phyloP scores from a whole-genome alignment of 2,888 invertebrate species.

The Megalurothrips usitatus region DNA sequence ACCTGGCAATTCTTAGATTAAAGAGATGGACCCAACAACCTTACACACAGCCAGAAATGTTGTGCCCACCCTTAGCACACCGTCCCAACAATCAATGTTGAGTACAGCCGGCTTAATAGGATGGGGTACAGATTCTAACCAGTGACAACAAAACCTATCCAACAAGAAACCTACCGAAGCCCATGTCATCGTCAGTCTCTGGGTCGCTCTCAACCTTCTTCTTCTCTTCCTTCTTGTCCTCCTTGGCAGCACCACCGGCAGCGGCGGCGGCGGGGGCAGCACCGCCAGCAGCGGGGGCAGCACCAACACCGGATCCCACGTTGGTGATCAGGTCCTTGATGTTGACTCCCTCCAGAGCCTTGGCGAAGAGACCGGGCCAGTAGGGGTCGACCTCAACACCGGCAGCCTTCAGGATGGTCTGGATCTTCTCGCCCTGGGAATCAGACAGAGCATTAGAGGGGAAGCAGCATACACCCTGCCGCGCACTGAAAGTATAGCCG shows the following conservation, averaged over 20 bases:
- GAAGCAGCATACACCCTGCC: no score
- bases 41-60: background rate
- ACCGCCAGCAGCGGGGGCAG: conserved; percentile 69
- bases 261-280: conserved; percentile 58
- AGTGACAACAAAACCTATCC: background rate
- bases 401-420: conserved; percentile 94
- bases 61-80: conserved; percentile 21
- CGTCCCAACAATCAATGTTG: background rate
- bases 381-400: conserved; percentile 95
- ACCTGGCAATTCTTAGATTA: background rate
- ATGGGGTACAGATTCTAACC: background rate
- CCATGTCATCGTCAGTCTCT: conserved; percentile 90
- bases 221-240: conserved; percentile 66
- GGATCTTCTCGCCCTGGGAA: conserved; percentile 89
- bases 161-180: conserved; percentile 64
- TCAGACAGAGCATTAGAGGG: conserved; percentile 29
- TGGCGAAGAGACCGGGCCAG: conserved; percentile 98
- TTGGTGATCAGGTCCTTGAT: conserved; percentile 90
- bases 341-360: conserved; percentile 91
- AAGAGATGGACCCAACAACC: background rate
- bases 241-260: conserved; percentile 53
- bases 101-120: conserved; percentile 8
- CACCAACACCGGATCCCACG: conserved; percentile 86
- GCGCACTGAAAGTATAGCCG: no score
- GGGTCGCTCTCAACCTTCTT: conserved; percentile 74